Evolutionary conservation across 2,797 vertebrate species (phyloP).

Genomic region (Eleutherodactylus coqui): DNA sequence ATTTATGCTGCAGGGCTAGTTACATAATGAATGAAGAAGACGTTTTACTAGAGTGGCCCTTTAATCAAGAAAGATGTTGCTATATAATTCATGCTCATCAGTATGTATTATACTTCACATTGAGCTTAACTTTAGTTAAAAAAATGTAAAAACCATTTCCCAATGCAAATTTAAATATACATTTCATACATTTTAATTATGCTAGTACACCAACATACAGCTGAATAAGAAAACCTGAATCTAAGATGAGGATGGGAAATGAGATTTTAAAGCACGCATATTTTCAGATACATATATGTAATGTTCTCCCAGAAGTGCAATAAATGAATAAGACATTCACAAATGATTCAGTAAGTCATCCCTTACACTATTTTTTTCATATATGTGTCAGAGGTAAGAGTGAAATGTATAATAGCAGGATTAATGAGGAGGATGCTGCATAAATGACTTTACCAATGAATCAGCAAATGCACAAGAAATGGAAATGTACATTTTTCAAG

Average conservation of each 20-base stretch:
- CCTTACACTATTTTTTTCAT: neutral
- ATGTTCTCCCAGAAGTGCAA: neutral
- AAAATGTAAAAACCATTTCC: neutral
- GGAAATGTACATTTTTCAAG: no score
- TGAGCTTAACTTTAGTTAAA: neutral
- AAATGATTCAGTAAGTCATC: neutral
- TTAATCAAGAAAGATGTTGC: neutral
- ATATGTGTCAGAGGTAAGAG: neutral
- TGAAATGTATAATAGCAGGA: neutral
- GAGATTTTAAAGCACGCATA: constrained; percentile 4
- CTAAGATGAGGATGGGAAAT: neutral
- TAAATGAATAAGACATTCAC: neutral
- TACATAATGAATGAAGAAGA: no score
- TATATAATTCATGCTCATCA: neutral
- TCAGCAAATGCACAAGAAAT: no score
- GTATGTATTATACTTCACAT: neutral
- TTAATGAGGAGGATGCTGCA: neutral
- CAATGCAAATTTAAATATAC: neutral
- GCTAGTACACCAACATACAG: constrained; percentile 15
- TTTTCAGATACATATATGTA: neutral
- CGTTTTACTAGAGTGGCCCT: no score
- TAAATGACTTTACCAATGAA: neutral
- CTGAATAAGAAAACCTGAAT: neutral
- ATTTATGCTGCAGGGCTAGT: no score
- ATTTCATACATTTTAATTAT: constrained; percentile 15